phyloP scores from a whole-genome alignment of 2,888 invertebrate genomes.

The Drosophila mercatorum region DNA sequence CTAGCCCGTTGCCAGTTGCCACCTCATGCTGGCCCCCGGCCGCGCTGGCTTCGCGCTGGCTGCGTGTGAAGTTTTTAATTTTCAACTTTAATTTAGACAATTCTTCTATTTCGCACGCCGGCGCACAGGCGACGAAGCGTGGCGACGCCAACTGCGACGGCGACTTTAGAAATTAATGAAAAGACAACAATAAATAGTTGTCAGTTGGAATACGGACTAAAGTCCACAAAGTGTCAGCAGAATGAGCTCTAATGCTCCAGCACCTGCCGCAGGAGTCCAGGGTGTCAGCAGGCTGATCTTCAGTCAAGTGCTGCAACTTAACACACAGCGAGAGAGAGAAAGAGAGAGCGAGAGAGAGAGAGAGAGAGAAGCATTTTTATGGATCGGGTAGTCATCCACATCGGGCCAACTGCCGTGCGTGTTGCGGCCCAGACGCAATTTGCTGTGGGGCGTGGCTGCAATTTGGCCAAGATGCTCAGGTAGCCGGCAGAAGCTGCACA shows the following conservation, averaged over 20 bases:
- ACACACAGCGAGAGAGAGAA: neutral
- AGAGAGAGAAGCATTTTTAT: neutral
- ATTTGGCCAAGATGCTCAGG: conserved; percentile 61
- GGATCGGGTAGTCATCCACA: conserved; percentile 5
- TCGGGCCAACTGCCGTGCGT: conserved; percentile 55
- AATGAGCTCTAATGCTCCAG: conserved; percentile 69
- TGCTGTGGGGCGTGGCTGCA: conserved; percentile 64
- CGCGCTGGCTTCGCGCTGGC: conserved; percentile 24
- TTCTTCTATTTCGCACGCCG: conserved; percentile 66
- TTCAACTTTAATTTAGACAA: conserved; percentile 78
- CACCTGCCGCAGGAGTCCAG: conserved; percentile 47
- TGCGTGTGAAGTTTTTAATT: conserved; percentile 78
- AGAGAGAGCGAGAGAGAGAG: neutral
- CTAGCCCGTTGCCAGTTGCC: conserved; percentile 2
- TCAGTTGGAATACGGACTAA: conserved; percentile 18
- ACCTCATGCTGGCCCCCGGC: neutral
- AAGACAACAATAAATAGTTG: conserved; percentile 46
- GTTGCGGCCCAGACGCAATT: conserved; percentile 42
- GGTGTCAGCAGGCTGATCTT: conserved; percentile 73
- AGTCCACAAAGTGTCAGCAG: conserved; percentile 68
- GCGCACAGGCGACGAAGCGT: conserved; percentile 70
- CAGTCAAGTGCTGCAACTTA: conserved; percentile 24
- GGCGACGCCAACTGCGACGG: conserved; percentile 27
- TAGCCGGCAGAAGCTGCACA: conserved; percentile 51
- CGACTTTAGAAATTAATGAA: conserved; percentile 23